Conservation (phyloP, 1,140 invertebrate species). For the Trissolcus basalis region DNA sequence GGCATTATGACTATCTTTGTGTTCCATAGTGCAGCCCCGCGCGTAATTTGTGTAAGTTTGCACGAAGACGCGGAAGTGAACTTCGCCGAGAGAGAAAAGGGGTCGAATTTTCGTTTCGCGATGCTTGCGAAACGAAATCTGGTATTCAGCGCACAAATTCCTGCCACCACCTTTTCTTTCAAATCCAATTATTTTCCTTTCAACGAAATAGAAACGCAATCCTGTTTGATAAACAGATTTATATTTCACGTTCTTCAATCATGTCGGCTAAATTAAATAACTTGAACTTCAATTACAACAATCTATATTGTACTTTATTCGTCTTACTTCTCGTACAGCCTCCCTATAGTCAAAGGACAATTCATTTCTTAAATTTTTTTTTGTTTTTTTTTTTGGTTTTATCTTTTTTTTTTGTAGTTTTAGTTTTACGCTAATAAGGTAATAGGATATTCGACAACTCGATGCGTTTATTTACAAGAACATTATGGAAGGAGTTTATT, state of each 20-base stretch:
- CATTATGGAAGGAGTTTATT: slow-evolving; percentile 54
- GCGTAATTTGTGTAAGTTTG: slow-evolving; percentile 46
- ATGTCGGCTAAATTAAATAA: slow-evolving; percentile 1
- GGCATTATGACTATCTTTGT: slow-evolving; percentile 53
- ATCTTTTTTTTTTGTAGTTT: slow-evolving; percentile 3
- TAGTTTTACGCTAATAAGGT: slow-evolving; percentile 47
- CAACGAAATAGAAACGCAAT: too few species aligned
- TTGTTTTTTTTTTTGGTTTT: slow-evolving; percentile 10
- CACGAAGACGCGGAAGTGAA: slow-evolving; percentile 52
- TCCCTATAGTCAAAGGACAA: slow-evolving; percentile 50
- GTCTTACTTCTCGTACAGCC: slow-evolving; percentile 61
- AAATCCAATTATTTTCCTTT: slow-evolving; percentile 8
- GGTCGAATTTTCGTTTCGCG: slow-evolving; percentile 28
- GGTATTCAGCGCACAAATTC: slow-evolving; percentile 19
- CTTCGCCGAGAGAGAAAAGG: slow-evolving; percentile 13
- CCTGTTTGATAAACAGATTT: too few species aligned
- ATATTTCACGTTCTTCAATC: too few species aligned
- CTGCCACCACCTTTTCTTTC: slow-evolving; percentile 17
- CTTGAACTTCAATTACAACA: slow-evolving; percentile 50
- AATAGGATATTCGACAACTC: slow-evolving; percentile 57
- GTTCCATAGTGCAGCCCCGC: slow-evolving; percentile 16
- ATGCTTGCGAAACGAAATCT: slow-evolving; percentile 27
- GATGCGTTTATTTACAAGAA: slow-evolving; percentile 63
- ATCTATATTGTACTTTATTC: slow-evolving; percentile 67
- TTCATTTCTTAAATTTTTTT: slow-evolving; percentile 7